Conservation (phyloP, 2,888 invertebrate species). For the Tribolium freemani region DNA sequence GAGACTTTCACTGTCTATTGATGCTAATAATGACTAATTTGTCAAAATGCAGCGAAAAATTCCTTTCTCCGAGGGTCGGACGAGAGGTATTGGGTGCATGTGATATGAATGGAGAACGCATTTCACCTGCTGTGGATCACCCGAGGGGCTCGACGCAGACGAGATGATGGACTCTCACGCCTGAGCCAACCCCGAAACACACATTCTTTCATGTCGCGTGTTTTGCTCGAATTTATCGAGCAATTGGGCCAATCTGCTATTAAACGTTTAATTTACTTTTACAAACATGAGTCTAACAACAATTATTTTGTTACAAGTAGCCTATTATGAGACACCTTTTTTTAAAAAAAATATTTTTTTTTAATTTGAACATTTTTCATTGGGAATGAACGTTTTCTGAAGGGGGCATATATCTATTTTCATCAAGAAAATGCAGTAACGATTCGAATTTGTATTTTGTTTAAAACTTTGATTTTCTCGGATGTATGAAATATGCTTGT, state of each 20-base stretch:
- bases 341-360: too few species aligned
- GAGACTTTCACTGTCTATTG: not conserved
- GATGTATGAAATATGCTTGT: too few species aligned
- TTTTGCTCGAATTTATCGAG: not conserved
- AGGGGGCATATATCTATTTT: too few species aligned
- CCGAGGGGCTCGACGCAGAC: constrained; percentile 7
- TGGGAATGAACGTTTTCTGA: too few species aligned
- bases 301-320: too few species aligned
- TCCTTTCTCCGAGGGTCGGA: constrained; percentile 9
- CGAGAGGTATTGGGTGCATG: not conserved
- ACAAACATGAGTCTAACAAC: too few species aligned
- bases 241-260: not conserved
- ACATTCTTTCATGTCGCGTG: constrained; percentile 19
- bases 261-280: too few species aligned
- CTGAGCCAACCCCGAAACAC: constrained; percentile 41
- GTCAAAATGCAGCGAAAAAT: constrained; percentile 21
- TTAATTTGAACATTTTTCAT: too few species aligned
- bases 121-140: constrained; percentile 24
- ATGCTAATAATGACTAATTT: not conserved
- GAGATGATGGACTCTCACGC: constrained; percentile 24
- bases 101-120: constrained; percentile 24
- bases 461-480: too few species aligned
- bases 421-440: too few species aligned
- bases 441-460: too few species aligned
- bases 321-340: too few species aligned